phyloP scores from a whole-genome alignment of 2,888 invertebrate species.

The Torymus auratus region DNA sequence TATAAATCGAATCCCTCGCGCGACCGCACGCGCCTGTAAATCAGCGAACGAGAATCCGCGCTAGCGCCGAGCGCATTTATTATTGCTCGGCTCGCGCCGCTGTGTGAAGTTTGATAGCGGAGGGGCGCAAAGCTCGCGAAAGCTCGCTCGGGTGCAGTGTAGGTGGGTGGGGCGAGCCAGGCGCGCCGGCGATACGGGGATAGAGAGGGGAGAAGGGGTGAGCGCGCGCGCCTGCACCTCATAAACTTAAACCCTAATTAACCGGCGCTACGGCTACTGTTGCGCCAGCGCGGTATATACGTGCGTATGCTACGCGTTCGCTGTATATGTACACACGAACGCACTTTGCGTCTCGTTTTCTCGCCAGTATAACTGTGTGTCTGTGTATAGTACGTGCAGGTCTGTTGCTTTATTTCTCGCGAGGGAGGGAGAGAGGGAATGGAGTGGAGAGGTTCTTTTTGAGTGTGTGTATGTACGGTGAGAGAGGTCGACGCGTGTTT shows the following conservation, averaged over 20 bases:
- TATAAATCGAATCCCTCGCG: constrained; percentile 46
- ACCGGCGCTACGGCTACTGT: constrained; percentile 77
- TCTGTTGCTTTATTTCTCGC: constrained; percentile 25
- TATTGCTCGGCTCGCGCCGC: constrained; percentile 64
- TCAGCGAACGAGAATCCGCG: constrained; percentile 59
- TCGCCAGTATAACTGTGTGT: constrained; percentile 47
- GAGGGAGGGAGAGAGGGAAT: no score
- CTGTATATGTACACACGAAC: constrained; percentile 13
- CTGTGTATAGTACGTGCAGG: constrained; percentile 26
- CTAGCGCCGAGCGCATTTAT: constrained; percentile 67
- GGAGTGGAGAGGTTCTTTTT: no score
- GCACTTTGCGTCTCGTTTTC: constrained; percentile 47
- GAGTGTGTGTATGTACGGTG: no score
- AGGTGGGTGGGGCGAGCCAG: constrained; percentile 7
- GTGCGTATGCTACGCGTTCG: constrained; percentile 57
- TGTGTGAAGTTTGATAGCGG: constrained; percentile 69
- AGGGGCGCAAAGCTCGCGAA: constrained; percentile 64
- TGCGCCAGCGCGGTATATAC: constrained; percentile 65
- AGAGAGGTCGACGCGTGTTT: constrained; percentile 9
- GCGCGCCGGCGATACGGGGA: constrained; percentile 39
- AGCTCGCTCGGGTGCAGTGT: constrained; percentile 47
- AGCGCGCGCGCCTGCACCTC: constrained; percentile 75
- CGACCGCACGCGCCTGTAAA: constrained; percentile 61
- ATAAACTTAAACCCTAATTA: constrained; percentile 78
- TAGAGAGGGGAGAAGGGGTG: constrained; percentile 59